Evolutionary conservation across 2,888 invertebrate genomes (phyloP), one percentile per base, ranked within the genome.

Genomic region (Epinotia demarniana): DNA sequence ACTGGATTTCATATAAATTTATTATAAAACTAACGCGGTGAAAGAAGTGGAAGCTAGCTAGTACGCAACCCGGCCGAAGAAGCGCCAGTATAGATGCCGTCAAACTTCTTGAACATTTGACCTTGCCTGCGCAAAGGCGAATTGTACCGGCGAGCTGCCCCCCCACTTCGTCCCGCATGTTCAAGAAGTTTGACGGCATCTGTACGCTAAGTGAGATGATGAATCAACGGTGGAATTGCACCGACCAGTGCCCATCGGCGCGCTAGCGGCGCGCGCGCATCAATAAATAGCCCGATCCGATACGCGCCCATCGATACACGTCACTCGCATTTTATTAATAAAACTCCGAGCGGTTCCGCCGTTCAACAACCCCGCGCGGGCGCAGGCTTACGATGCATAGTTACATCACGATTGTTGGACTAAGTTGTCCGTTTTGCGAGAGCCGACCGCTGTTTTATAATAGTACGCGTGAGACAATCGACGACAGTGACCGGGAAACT

Each of bases 321-420:
- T 92, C 92, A 92, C 89, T 85, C 86, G 85, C 84, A 89, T 90
- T 92, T 92, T 93, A 93, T 93, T 92, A 93, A 93, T 93, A 93
- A 90, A 93, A 90, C 90, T 79, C 86, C 86, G 87, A 90, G 85
- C 76, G 84, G 86, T 82, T 88, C 86, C 84, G 82, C 84, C 90
- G 92, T 92, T 91, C 92, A 93, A 90, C 92, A 93, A 91, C 92
- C 92, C 89, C 91, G 89, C 84, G 84, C 81, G 82, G 80, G 81
- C 87, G 84, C 81, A 82, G 80, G 80, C 87, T 85, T 85, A 83
- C 84, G 85, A 81, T 83, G 83, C 83, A 82, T 79, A 80, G 78
- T 90, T 90, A 88, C 88, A 90, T 90, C 87, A 89, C 33, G 16
- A 13, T 9, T 18, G 62, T 62, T 19, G 5, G 57, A 70, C 63